Base-by-base conservation (phyloP, 2,888 invertebrate species). In the Meta bourneti region DNA sequence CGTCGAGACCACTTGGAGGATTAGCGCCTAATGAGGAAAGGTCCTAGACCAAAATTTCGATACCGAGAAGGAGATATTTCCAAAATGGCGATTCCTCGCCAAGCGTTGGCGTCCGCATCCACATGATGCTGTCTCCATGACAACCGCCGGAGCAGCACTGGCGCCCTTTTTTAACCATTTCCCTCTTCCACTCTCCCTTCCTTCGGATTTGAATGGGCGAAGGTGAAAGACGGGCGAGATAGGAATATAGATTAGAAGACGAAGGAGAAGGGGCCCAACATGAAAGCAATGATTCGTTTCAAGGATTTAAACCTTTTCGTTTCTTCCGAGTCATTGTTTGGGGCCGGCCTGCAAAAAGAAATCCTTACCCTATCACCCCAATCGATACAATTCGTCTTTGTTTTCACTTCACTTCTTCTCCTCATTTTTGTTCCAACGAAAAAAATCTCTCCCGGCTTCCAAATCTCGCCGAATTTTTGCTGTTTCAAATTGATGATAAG, bases 251-350 rank as follows among this genome's bases (percentile, higher is more conserved):
- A 51, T 52, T 61, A 19, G 72, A 20, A 83, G 54, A 51, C 6
- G 52, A 70, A 77, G 77, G 19, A 69, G 54, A 34, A 16, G 79
- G 81, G 20, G 54, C 34, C 51, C 49, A 70, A 78, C 91, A 79
- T 34, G 91, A 82, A 88, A 75, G 90, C 80, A 91, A 91, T 91
- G 86, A 91, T 86, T 91, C 91, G 91, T 87, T 87, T 87, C 91
- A 74, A 91, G 91, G 91, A 83, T 91, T 91, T 91, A 87, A 86
- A 82, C 82, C 87, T 82, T 86, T 82, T 82, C 81, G 70, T 83
- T 83, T 87, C 75, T 87, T 91, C 77, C 71, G 74, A 87, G 86
- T 87, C 91, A 82, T 91, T 86, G 82, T 91, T 91, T 82, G 87
- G 75, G 81, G 78, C 75, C 11, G 81, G 51, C 85, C 70, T 71